Evolutionary conservation across 2,113 vertebrate genomes (phyloP).

Genomic region (Marmota monax): DNA sequence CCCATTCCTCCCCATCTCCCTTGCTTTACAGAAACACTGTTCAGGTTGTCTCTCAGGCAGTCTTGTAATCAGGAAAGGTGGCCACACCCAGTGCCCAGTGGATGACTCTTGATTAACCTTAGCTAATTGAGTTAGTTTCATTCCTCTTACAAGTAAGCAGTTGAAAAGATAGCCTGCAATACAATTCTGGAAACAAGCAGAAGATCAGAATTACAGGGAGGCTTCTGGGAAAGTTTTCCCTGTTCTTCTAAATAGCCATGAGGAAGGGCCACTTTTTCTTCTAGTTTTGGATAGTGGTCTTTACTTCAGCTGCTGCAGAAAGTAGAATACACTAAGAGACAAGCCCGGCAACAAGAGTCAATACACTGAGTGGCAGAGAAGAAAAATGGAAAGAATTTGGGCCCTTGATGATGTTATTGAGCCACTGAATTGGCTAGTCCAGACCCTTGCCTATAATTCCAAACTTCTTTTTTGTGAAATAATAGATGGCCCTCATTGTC

Average conservation of each 20-base stretch:
- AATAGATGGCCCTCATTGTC: not conserved
- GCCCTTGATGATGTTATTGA: not conserved
- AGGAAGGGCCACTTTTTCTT: not conserved
- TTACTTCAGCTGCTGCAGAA: not conserved
- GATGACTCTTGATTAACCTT: not conserved
- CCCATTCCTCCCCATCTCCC: not conserved
- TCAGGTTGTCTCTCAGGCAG: not conserved
- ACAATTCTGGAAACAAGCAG: not conserved
- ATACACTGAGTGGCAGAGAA: not conserved
- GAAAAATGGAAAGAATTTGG: not conserved
- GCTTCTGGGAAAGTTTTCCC: not conserved
- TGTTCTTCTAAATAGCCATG: not conserved
- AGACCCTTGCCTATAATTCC: constrained; percentile 24
- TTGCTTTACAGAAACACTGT: not conserved
- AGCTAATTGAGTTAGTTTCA: not conserved
- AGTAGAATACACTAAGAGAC: not conserved
- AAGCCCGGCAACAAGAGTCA: not conserved
- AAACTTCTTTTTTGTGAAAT: not conserved
- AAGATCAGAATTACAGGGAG: not conserved
- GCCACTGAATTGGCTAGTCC: not conserved
- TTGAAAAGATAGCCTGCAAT: not conserved
- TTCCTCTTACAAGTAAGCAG: not conserved
- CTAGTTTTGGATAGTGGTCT: not conserved
- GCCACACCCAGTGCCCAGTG: not conserved
- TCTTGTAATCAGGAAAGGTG: not conserved